Base-by-base conservation (phyloP, 2,797 vertebrate species). In the Clarias laeviceps region DNA sequence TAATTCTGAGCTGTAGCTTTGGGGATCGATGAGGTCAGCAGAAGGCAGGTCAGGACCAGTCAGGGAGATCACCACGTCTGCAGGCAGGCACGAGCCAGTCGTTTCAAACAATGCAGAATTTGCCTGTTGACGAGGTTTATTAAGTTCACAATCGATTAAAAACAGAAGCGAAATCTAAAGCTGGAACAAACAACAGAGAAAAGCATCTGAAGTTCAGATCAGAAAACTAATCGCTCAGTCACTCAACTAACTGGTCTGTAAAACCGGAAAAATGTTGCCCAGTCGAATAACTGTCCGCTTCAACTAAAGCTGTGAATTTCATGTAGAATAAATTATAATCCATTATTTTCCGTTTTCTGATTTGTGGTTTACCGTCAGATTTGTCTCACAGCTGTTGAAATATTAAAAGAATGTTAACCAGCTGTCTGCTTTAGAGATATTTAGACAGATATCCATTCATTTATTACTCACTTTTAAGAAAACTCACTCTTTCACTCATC, bases 1-100 rank as follows among this genome's bases (percentile, higher is more conserved):
- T 29, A 85, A 85, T 40, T 8, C 20, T 34, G 14, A 32, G 80
- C 29, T 78, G 64, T 85, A 64, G 32, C 82, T 85, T 84, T 4
- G 34, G 66, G 80, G 80, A 85, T 84, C 61, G 76, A 82, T 85
- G 81, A 89, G 82, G 70, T 89, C 72, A 88, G 64, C 66, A 66
- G 11, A 40, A 18, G 61, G 82, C 87, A 86, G 82, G 87, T 72
- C 73, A 34, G 65, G 80, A 84, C 84, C 66, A 45, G 82, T 72
- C 66, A 32, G 15, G 4, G 56, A 32, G n/a, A 64, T 73, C 81
- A 56, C 56, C 7, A 22, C 29, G 32, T 54, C 79, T 61, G 73
- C 56, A 83, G 22, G 20, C 40, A 12, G 2, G 29, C 54, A 59
- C 27, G 22, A 74, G 70, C 22, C 59, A 73, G 73, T 29, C 50